Evolutionary conservation across 2,113 vertebrate genomes (phyloP).

Genomic region (Lontra canadensis): DNA sequence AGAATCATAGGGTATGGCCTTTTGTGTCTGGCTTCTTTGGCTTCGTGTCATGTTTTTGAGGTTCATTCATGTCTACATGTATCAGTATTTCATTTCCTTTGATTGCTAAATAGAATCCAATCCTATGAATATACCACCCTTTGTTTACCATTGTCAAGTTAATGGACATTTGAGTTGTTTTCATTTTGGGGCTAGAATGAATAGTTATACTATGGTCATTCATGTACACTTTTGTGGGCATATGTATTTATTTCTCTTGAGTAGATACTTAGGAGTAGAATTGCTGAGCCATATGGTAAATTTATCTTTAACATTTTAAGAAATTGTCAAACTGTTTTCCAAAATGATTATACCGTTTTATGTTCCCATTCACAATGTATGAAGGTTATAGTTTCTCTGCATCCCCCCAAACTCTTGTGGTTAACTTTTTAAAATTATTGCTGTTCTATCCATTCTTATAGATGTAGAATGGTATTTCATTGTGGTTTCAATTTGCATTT

Average conservation of each 20-base stretch:
- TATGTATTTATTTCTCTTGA: not conserved
- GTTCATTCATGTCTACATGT: not conserved
- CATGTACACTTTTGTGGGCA: not conserved
- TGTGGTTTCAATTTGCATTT: not conserved
- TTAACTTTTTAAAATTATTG: not conserved
- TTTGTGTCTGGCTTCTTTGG: not conserved
- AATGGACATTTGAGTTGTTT: not conserved
- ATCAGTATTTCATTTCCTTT: not conserved
- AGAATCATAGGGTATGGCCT: not conserved
- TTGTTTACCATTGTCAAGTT: not conserved
- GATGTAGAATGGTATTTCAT: not conserved
- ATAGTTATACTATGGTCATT: not conserved
- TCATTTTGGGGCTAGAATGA: not conserved
- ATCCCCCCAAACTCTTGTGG: not conserved
- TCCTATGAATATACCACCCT: not conserved
- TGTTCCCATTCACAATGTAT: not conserved
- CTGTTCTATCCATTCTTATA: not conserved
- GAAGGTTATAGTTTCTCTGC: not conserved
- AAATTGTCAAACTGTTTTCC: not conserved
- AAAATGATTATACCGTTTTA: not conserved
- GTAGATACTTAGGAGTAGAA: not conserved
- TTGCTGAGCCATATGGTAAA: not conserved
- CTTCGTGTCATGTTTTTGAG: not conserved
- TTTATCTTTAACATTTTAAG: constrained; percentile 15
- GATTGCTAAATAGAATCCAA: not conserved